Percentiles rank a stretch among this genome's conserved stretches.
Conservation (phyloP, 2,113 vertebrate genomes). For the Chrysemys picta region DNA sequence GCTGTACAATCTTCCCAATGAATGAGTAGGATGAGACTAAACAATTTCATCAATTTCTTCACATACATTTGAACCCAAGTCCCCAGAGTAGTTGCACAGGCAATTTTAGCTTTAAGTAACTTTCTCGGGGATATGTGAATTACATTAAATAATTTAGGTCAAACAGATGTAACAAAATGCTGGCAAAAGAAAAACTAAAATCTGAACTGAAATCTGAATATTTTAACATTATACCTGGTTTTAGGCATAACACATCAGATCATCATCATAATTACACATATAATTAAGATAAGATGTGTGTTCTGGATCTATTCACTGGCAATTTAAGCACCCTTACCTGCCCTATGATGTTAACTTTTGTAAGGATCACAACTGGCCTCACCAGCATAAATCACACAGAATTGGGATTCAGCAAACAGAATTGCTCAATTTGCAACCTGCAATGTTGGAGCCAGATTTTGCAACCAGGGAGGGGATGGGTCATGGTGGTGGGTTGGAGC, state of each 20-base stretch:
- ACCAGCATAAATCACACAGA: too few species aligned
- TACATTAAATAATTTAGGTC: neutral
- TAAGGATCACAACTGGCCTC: too few species aligned
- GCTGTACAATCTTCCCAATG: neutral
- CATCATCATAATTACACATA: neutral
- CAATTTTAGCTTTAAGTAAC: neutral
- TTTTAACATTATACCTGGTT: neutral
- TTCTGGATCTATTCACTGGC: too few species aligned
- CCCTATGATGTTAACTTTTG: too few species aligned
- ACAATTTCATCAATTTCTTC: neutral
- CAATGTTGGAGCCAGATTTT: too few species aligned
- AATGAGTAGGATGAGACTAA: fast-evolving
- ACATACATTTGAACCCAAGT: neutral
- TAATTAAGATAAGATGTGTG: too few species aligned
- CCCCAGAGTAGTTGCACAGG: neutral
- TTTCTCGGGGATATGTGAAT: neutral
- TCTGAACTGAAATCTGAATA: neutral
- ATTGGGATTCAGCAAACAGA: too few species aligned
- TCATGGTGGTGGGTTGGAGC: too few species aligned
- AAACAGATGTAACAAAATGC: neutral
- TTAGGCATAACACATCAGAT: neutral
- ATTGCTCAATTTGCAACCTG: too few species aligned
- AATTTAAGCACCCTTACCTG: too few species aligned
- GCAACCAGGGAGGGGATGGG: too few species aligned
- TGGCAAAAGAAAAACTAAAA: neutral